Evolutionary conservation across 2,113 vertebrate species (phyloP).

Genomic region (Grus americana): DNA sequence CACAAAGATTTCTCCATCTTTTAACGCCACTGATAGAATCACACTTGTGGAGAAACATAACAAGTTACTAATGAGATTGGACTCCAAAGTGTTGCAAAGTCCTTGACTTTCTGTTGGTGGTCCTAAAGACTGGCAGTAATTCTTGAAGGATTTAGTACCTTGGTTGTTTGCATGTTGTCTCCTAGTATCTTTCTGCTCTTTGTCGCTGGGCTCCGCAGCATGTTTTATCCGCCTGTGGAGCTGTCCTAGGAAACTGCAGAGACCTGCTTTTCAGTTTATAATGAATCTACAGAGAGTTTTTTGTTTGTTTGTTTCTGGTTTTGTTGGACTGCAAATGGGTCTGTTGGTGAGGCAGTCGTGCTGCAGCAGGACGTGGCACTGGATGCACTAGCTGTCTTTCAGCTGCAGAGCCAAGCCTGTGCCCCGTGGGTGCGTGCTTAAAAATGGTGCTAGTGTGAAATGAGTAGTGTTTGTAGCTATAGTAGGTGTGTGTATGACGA

Average conservation of each 20-base stretch:
- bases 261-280: neutral
- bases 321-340: neutral
- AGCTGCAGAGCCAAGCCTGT: neutral
- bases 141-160: neutral
- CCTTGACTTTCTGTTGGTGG: neutral
- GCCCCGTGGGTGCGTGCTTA: rapidly evolving
- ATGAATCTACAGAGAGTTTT: neutral
- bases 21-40: neutral
- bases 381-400: neutral
- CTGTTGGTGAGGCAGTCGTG: neutral
- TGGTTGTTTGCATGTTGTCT: neutral
- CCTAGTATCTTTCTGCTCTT: neutral
- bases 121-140: neutral
- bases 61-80: neutral
- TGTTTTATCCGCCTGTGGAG: neutral
- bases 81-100: neutral
- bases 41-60: neutral
- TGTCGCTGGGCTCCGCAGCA: neutral
- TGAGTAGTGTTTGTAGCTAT: neutral
- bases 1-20: neutral
- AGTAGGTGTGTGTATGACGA: rapidly evolving
- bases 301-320: neutral
- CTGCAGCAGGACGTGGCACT: neutral
- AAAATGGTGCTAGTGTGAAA: rapidly evolving
- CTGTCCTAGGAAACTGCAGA: neutral